A percentile compares a stretch with the other conserved stretches of the same genome.
These are phyloP conservation scores for Lacerta viridis DNA, from an alignment of 2,797 vertebrate genomes.

Conservation along the genomic window DNA sequence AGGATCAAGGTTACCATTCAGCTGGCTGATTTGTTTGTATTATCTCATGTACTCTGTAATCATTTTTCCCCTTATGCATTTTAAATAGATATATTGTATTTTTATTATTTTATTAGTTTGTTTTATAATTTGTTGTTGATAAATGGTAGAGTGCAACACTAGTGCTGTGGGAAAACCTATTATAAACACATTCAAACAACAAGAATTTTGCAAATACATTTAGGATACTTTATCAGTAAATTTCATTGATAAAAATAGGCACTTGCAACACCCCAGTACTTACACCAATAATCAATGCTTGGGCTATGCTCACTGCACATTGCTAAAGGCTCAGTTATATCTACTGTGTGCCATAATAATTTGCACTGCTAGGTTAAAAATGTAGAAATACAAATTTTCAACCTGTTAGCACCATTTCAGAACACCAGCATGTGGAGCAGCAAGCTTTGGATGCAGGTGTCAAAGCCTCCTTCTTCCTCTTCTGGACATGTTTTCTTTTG, in stretches of 20 bases:
- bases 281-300: not conserved
- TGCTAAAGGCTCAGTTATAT: not conserved
- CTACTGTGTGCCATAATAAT: not conserved
- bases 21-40: not conserved
- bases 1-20: not conserved
- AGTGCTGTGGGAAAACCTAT: not conserved
- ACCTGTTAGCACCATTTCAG: no score
- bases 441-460: no score
- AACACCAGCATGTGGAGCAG: no score
- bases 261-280: not conserved
- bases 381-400: no score
- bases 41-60: not conserved
- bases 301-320: not conserved
- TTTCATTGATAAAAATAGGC: not conserved
- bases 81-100: not conserved
- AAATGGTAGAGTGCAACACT: not conserved
- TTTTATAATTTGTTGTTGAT: not conserved
- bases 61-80: not conserved
- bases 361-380: not conserved
- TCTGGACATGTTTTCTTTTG: no score
- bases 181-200: not conserved
- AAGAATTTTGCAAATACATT: not conserved
- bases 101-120: not conserved
- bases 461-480: no score
- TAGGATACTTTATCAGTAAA: not conserved